Base-by-base conservation (phyloP, 2,113 vertebrate species). In the Chlorodrepanis virens region DNA sequence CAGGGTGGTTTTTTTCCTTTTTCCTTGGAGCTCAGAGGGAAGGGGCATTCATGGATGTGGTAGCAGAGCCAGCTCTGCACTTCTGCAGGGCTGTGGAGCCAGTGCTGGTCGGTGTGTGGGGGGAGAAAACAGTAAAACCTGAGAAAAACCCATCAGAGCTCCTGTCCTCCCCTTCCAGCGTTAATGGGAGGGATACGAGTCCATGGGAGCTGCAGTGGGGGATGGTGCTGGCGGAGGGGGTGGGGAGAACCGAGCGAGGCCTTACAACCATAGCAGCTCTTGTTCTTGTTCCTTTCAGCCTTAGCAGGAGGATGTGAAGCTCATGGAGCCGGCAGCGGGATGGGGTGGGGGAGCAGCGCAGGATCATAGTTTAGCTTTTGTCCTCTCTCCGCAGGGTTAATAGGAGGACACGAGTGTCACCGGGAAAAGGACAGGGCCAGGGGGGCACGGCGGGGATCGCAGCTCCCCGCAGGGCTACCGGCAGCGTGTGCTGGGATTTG, bases 181-280 rank as follows among this genome's bases (percentile, higher is more conserved):
- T 91, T 96, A 96, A 96, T 94, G 81, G 96, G 95, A 96, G 93
- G 87, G 95, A 94, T 83, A 74, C 28, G 75, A 93, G 95, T 91
- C 89, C 91, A 84, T 90, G 96, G 96, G 95, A 96, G 97, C 95
- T 94, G 95, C 91, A 91, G 92, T 90, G 96, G 97, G 96, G 96
- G 97, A 97, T 94, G 97, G 97, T 95, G 94, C 93, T 54, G 91
- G 92, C 85, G 68, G 90, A 92, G 97, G 96, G 96, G 97, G 96
- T 93, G 96, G 96, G 96, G 96, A 95, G 93, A 95, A 83, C 60
- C 96, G 87, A 95, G 96, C 90, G 78, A 97, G 96, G 96, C 96
- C 96, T 96, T 88, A 81, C 94, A 91, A 93, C 84, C 96, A 89
- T 49, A 94, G 92, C 96, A 94, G 94, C 95, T 77, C 95, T 96